A percentile compares a stretch with the other conserved stretches of the same genome.
Conservation (phyloP, 2,888 invertebrate species). For the Caenorhabditis parvicauda region DNA sequence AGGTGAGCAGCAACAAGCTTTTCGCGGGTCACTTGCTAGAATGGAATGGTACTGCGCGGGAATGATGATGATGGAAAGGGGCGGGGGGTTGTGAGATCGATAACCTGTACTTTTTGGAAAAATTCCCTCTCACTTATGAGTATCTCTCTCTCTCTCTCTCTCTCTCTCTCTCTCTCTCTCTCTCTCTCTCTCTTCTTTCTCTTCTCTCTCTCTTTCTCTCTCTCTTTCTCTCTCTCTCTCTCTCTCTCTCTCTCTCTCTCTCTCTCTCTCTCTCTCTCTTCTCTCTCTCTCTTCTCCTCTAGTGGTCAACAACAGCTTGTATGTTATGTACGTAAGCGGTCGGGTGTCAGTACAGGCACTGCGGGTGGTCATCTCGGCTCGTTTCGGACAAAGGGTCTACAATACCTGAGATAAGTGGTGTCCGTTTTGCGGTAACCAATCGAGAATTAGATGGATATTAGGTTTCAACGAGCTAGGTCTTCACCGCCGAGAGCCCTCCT, state of each 20-base stretch:
- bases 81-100: conserved; percentile 2
- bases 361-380: too few species aligned
- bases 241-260: neutral
- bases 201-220: neutral
- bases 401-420: too few species aligned
- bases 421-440: too few species aligned
- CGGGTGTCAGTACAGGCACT: too few species aligned
- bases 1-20: too few species aligned
- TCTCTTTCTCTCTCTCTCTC: neutral
- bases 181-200: conserved; percentile 1
- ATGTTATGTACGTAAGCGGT: too few species aligned
- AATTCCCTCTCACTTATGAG: neutral
- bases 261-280: neutral
- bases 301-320: too few species aligned
- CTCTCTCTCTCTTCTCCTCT: conserved; percentile 1
- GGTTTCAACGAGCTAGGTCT: too few species aligned
- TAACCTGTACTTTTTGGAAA: conserved; percentile 4
- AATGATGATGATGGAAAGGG: conserved; percentile 8
- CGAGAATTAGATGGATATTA: too few species aligned
- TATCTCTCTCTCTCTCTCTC: neutral
- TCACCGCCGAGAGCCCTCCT: too few species aligned
- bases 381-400: too few species aligned
- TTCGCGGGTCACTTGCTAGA: too few species aligned
- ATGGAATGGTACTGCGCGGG: conserved; percentile 1
- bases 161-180: neutral